phyloP scores from a whole-genome alignment of 2,113 vertebrate species.

The Siphamia tubifer region DNA sequence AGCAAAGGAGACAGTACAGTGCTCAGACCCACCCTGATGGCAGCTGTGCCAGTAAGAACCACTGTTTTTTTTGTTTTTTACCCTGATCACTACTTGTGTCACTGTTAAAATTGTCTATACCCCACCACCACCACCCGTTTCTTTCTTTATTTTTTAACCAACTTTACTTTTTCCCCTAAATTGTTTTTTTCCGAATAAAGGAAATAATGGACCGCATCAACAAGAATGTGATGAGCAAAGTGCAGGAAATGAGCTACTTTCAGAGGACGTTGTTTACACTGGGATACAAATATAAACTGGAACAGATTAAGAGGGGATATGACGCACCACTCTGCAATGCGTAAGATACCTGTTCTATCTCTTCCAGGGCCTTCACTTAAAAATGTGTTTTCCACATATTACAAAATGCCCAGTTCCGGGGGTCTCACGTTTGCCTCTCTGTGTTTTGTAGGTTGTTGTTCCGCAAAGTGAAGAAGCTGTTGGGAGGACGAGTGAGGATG shows the following conservation, averaged over 20 bases:
- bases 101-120: neutral
- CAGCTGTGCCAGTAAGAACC: slow-evolving; percentile 91
- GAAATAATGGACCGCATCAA: slow-evolving; percentile 99
- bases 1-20: slow-evolving; percentile 91
- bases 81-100: neutral
- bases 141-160: neutral
- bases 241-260: slow-evolving; percentile 92
- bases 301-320: slow-evolving; percentile 93
- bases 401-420: neutral
- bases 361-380: neutral
- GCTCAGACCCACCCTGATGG: slow-evolving; percentile 92
- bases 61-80: neutral
- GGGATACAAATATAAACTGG: slow-evolving; percentile 94
- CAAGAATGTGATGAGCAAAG: slow-evolving; percentile 97
- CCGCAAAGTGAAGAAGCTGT: slow-evolving; percentile 87
- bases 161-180: neutral
- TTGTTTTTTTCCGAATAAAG: slow-evolving; percentile 72
- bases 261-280: slow-evolving; percentile 93
- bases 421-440: neutral
- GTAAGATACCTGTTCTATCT: slow-evolving; percentile 76
- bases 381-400: neutral
- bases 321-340: slow-evolving; percentile 94
- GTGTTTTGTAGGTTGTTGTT: slow-evolving; percentile 85
- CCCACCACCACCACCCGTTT: no score
- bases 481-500: slow-evolving; percentile 91